Evolutionary conservation across 2,113 vertebrate species (phyloP).

Genomic region (Cheilinus undulatus): DNA sequence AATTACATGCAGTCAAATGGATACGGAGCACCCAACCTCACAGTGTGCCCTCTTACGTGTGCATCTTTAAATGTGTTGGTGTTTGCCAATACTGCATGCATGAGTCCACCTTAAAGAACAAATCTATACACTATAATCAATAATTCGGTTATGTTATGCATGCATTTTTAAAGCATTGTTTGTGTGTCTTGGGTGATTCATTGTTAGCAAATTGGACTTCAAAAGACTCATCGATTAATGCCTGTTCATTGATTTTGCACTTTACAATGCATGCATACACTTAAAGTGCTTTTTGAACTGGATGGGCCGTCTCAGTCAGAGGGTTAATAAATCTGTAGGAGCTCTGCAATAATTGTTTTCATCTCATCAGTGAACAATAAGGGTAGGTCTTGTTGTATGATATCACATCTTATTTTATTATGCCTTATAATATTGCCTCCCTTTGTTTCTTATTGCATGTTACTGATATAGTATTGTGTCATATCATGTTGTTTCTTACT

Average conservation of each 20-base stretch:
- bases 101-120: background rate
- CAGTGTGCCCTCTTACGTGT: background rate
- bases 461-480: too few relatives aligned
- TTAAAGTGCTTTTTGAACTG: background rate
- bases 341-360: too few relatives aligned
- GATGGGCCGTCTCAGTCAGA: background rate
- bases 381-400: too few relatives aligned
- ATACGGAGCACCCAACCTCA: background rate
- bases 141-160: conserved; percentile 4
- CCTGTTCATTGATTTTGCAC: conserved; percentile 16
- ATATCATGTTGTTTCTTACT: too few relatives aligned
- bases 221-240: conserved; percentile 18
- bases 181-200: conserved; percentile 10
- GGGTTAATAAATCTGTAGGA: background rate
- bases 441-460: too few relatives aligned
- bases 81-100: background rate
- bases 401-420: too few relatives aligned
- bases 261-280: conserved; percentile 3
- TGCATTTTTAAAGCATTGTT: conserved; percentile 30
- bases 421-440: too few relatives aligned
- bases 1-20: conserved; percentile 23
- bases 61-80: too few relatives aligned
- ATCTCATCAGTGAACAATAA: too few relatives aligned
- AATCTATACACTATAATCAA: conserved; percentile 28
- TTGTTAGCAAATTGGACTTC: conserved; percentile 42